These are phyloP conservation scores for Ridgeia piscesae DNA, from an alignment of 1,140 invertebrate genomes.

Conservation along the genomic window DNA sequence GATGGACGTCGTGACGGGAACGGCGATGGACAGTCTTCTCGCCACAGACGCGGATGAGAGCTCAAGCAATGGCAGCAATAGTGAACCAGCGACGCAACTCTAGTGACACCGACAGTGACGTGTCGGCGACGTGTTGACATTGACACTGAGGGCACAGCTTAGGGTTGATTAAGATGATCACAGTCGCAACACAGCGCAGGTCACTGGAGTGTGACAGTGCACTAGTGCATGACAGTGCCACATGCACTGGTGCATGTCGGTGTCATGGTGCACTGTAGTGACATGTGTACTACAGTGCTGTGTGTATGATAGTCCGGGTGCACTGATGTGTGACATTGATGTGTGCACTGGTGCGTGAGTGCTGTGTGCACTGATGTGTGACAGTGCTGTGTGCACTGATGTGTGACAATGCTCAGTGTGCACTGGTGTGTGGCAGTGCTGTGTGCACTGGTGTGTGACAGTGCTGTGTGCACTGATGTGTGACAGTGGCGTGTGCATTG, in stretches of 20 bases:
- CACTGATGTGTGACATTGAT: no score
- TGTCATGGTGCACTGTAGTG: no score
- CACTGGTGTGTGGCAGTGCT: no score
- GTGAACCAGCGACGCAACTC: not conserved
- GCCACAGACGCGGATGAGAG: not conserved
- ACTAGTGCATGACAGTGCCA: no score
- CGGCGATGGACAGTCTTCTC: not conserved
- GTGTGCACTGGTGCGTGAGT: no score
- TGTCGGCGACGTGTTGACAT: not conserved
- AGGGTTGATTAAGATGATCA: not conserved
- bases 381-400: no score
- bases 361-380: no score
- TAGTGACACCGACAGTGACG: not conserved
- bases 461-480: not conserved
- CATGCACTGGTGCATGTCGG: no score
- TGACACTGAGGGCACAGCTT: not conserved
- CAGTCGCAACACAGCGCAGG: not conserved
- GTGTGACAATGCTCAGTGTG: no score
- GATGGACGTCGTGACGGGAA: not conserved
- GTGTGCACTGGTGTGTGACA: not conserved
- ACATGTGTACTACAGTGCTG: no score
- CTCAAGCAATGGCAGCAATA: not conserved
- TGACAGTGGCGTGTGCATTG: not conserved
- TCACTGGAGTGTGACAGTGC: no score
- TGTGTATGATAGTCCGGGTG: no score